Base-by-base conservation (phyloP, 2,888 invertebrate genomes). In the Bombylius major region DNA sequence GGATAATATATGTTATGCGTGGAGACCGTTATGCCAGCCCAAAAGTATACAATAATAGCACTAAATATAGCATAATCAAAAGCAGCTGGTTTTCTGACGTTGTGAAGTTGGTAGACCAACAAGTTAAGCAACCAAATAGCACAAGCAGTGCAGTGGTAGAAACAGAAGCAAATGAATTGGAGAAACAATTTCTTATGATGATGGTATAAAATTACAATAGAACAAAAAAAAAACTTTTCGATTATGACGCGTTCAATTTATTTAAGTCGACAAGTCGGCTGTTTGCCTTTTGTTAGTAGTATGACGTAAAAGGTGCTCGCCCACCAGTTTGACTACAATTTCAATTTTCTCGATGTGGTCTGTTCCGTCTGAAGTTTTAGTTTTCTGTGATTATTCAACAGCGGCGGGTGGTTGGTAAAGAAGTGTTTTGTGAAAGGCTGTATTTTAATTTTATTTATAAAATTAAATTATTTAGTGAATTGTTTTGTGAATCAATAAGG, bases 351-450 rank as follows among this genome's bases (percentile, higher is more conserved):
- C 44, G 45, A 32, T 42, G 48, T 23, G 23, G 23, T 23, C 47
- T 36, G 51, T 39, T 47, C 47, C 45, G 31, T 23, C 31, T 32
- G 47, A 31, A 47, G 5, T 42, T 42, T 61, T 61, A 62, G 62
- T 62, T 61, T 56, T 58, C 56, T 57, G 54, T 61, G 62, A 60
- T 60, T 60, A 59, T 60, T 61, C 62, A 60, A 56, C 47, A 55
- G 54, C 53, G 56, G 50, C 59, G 59, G 59, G 56, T 56, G 56
- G 46, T 52, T 33, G 44, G 23, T 32, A 45, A 13, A 34, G n/a
- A 46, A 45, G 34, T 51, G 45, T 51, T 46, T 34, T 23, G 34
- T 39, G 8, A 47, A 14, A 8, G 47, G n/a, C 46, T 46, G 44
- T 39, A 45, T 45, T 47, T 50, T 46, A 46, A 11, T 49, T 14